A percentile compares a stretch with the other conserved stretches of the same genome.
Evolutionary conservation across 2,797 vertebrate genomes (phyloP).

Genomic region (Lerista edwardsae): DNA sequence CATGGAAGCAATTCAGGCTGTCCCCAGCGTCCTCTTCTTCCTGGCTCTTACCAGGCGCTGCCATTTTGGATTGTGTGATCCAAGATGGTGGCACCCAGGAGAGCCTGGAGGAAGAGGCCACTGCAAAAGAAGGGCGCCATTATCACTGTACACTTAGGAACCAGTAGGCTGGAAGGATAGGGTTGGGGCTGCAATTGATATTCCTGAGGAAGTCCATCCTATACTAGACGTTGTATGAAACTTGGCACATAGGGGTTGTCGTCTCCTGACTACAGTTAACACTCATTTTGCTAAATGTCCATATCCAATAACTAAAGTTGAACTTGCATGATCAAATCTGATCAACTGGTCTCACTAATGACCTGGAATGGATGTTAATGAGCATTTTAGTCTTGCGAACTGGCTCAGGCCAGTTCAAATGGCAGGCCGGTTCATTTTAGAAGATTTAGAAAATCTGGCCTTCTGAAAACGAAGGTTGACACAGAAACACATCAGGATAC

Average conservation of each 20-base stretch:
- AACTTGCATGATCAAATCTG: not conserved
- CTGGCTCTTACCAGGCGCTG: no score
- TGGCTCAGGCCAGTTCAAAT: not conserved
- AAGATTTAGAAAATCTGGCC: not conserved
- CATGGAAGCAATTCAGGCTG: no score
- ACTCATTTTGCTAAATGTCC: not conserved
- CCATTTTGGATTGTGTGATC: no score
- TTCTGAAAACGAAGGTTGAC: no score
- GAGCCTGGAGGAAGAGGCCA: no score
- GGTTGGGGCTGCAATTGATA: not conserved
- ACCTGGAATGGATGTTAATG: not conserved
- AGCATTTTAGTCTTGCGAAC: not conserved
- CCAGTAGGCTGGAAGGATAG: no score
- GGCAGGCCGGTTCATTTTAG: not conserved
- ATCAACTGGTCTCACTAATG: not conserved
- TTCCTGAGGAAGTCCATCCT: not conserved
- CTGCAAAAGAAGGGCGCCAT: no score
- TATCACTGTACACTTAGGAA: no score
- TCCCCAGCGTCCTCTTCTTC: no score
- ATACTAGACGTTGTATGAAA: not conserved
- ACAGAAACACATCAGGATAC: not conserved
- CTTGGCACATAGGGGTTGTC: no score
- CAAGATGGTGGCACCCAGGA: no score
- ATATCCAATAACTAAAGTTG: not conserved
- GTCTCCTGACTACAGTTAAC: no score